Conservation (phyloP, 2,113 vertebrate species). For the Benitochromis conjunctus region DNA sequence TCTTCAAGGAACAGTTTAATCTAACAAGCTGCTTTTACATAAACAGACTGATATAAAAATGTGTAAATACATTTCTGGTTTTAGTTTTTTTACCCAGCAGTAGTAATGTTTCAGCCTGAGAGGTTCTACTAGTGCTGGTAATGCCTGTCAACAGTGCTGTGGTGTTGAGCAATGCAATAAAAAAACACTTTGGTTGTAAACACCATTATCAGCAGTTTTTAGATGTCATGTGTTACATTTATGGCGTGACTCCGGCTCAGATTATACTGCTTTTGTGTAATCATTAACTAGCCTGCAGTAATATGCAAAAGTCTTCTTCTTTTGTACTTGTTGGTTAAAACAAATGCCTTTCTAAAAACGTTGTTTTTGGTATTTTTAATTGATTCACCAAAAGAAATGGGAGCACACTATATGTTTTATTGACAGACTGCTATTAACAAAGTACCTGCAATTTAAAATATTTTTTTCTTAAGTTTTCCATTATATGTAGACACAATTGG, state of each 20-base stretch:
- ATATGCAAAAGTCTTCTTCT: not conserved
- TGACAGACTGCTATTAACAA: not conserved
- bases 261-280: not conserved
- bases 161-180: slow-evolving; percentile 9
- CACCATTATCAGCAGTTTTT: slow-evolving; percentile 3
- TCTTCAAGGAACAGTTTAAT: accelerated
- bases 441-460: accelerated
- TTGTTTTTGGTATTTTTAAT: not conserved
- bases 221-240: not conserved
- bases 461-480: not conserved
- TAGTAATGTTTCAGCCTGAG: not conserved
- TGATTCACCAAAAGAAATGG: not conserved
- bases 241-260: not conserved
- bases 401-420: not conserved
- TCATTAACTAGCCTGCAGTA: not conserved
- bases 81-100: not conserved
- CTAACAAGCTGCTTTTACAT: not conserved
- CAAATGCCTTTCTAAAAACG: not conserved
- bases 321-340: not conserved
- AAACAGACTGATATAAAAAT: not conserved
- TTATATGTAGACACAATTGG: accelerated
- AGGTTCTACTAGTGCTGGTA: accelerated
- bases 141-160: not conserved
- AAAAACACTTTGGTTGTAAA: not conserved
- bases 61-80: not conserved